Evolutionary conservation across 2,888 invertebrate genomes (phyloP).

Genomic region (Trichogramma evanescens): DNA sequence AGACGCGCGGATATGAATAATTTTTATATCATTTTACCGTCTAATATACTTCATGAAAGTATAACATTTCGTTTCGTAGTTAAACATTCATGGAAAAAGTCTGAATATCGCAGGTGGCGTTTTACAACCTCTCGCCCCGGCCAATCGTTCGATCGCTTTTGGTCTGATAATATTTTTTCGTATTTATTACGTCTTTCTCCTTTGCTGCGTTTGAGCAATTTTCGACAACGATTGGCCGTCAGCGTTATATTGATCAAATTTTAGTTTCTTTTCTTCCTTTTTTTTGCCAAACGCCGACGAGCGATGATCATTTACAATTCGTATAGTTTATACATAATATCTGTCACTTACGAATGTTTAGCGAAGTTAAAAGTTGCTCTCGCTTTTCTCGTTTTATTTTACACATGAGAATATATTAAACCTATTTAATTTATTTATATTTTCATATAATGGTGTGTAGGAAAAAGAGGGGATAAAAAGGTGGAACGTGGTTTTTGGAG

Average conservation of each 20-base stretch:
- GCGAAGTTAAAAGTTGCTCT: slow-evolving; percentile 15
- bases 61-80: slow-evolving; percentile 23
- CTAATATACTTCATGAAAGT: slow-evolving; percentile 17
- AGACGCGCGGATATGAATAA: slow-evolving; percentile 1
- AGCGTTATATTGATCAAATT: no score
- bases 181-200: slow-evolving; percentile 3
- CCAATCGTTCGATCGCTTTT: slow-evolving; percentile 10
- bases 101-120: slow-evolving; percentile 18
- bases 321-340: slow-evolving; percentile 11
- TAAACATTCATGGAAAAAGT: slow-evolving; percentile 23
- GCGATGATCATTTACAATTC: slow-evolving; percentile 14
- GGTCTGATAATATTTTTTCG: not conserved
- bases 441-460: slow-evolving; percentile 4
- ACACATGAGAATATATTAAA: slow-evolving; percentile 18
- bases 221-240: slow-evolving; percentile 11
- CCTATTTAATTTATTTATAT: slow-evolving; percentile 19
- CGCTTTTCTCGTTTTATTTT: slow-evolving; percentile 12
- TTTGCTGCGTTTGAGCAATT: not conserved
- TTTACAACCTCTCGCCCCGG: not conserved
- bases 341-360: slow-evolving; percentile 17
- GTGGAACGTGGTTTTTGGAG: slow-evolving; percentile 1
- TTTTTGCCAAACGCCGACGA: slow-evolving; percentile 11
- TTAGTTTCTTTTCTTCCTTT: no score
- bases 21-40: not conserved
- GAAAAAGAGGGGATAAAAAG: not conserved